Evolutionary conservation across 2,113 vertebrate species (phyloP), one percentile per base, ranked within the genome.

Genomic region (Ciconia boyciana): DNA sequence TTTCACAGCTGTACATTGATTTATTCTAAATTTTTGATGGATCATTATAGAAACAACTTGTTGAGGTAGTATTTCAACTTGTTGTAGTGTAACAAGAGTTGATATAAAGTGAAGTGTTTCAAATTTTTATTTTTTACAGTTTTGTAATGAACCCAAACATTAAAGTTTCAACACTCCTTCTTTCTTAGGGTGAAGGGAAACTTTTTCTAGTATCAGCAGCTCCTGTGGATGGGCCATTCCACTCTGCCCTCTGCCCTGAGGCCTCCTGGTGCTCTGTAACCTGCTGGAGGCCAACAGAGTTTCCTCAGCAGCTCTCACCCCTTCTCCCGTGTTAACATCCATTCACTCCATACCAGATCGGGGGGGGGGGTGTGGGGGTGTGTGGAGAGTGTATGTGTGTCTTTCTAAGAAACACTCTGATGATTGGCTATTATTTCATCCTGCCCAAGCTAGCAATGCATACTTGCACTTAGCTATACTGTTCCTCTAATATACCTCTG

Each of bases 1-100:
- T 90, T 93, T 85, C 81, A 95, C 64, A 85, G 81, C 46, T 72
- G 46, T 55, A 89, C 83, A 91, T 91, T 41, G 62, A 94, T 89
- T 87, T 75, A 49, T 79, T 80, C 22, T 94, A 87, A 85, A 93
- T 93, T 94, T 94, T 76, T 89, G 58, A 79, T 84, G 81, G 41
- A 70, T 86, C 66, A 70, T 90, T 89, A 96, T 74, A 74, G 66
- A 92, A 92, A 95, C 82, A 88, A 90, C 78, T 93, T 86, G 62
- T 87, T 94, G 78, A 90, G 75, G 31, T 46, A 57, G 61, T 68
- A 57, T 85, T 96, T 90, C 78, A 69, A 79, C 57, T 87, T 86
- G 51, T 84, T 91, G 86, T 83, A 74, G 39, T n/a, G 36, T 64
- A 94, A 62, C 41, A 83, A 60, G 49, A 58, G 26, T 28, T 87